Evolutionary conservation across 2,888 invertebrate genomes (phyloP).

Genomic region (Calameuta idolon): DNA sequence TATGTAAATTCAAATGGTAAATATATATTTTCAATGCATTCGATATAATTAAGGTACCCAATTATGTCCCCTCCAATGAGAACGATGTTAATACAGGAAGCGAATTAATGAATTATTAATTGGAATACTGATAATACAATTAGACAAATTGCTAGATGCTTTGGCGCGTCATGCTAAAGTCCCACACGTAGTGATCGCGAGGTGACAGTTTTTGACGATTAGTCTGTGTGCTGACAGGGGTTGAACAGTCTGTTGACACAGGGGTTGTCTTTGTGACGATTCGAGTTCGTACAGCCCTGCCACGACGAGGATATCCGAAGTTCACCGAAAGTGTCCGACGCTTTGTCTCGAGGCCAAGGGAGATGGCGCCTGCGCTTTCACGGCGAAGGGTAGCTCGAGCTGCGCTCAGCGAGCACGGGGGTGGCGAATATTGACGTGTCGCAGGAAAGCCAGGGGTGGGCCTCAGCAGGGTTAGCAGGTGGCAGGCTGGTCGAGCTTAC

Average conservation of each 20-base stretch:
- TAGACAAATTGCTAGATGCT: not conserved
- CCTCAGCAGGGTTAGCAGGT: slow-evolving; percentile 51
- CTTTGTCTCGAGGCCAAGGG: slow-evolving; percentile 15
- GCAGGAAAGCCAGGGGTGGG: slow-evolving; percentile 45
- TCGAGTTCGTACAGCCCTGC: slow-evolving; percentile 2
- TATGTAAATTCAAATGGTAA: not conserved
- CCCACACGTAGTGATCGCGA: not conserved
- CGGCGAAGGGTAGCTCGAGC: slow-evolving; percentile 10
- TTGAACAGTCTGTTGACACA: not conserved
- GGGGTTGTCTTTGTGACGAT: not conserved
- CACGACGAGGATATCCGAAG: slow-evolving; percentile 13
- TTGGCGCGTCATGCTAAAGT: not conserved
- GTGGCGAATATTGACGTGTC: slow-evolving; percentile 57
- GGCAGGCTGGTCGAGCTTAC: slow-evolving; percentile 43
- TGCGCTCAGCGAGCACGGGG: slow-evolving; percentile 28
- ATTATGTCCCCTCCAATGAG: not conserved
- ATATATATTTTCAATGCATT: not conserved
- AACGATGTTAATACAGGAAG: not conserved
- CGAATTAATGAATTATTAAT: not conserved
- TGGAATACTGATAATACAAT: not conserved
- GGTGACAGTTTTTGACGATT: not conserved
- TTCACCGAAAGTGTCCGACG: slow-evolving; percentile 14
- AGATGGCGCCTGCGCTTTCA: slow-evolving; percentile 20
- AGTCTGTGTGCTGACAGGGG: not conserved
- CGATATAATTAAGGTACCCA: not conserved